Evolutionary conservation across 2,113 vertebrate species (phyloP).

Genomic region (Synchiropus splendidus): DNA sequence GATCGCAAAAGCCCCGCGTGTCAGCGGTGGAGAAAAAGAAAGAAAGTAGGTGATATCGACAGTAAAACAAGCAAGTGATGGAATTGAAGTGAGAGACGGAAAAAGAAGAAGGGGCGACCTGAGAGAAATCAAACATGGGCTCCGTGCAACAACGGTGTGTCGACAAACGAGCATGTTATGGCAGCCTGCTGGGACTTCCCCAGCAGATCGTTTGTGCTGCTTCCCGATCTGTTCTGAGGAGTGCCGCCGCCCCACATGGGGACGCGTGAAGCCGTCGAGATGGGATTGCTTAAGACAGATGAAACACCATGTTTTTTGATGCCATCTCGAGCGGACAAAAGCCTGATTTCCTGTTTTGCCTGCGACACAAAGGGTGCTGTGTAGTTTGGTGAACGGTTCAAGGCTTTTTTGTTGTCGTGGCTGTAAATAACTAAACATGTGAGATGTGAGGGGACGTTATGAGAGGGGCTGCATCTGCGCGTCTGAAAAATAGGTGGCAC

Average conservation of each 20-base stretch:
- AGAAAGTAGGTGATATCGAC: conserved; percentile 7
- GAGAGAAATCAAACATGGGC: conserved; percentile 69
- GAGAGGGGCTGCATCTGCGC: conserved; percentile 30
- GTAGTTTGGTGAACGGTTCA: conserved; percentile 61
- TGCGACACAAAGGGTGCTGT: conserved; percentile 58
- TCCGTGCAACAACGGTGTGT: conserved; percentile 57
- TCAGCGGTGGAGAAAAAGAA: conserved; percentile 32
- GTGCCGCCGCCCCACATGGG: conserved; percentile 60
- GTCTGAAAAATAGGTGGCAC: conserved; percentile 25
- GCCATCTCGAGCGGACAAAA: conserved; percentile 67
- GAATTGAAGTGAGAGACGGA: conserved; percentile 49
- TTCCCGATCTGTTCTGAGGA: conserved; percentile 72
- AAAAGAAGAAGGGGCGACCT: conserved; percentile 54
- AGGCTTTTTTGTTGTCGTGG: conserved; percentile 48
- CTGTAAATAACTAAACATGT: conserved; percentile 60
- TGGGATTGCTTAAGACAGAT: conserved; percentile 75
- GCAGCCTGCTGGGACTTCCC: conserved; percentile 66
- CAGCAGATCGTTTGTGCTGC: conserved; percentile 66
- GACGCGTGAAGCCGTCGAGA: conserved; percentile 63
- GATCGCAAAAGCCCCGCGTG: conserved; percentile 33
- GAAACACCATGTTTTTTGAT: conserved; percentile 67
- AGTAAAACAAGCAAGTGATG: conserved; percentile 48
- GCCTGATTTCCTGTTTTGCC: conserved; percentile 65
- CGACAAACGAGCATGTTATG: conserved; percentile 66
- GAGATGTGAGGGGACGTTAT: conserved; percentile 45